These are phyloP conservation scores for Akabosia matsudoensis DNA, from an alignment of 1,140 invertebrate species.

Conservation along the genomic window DNA sequence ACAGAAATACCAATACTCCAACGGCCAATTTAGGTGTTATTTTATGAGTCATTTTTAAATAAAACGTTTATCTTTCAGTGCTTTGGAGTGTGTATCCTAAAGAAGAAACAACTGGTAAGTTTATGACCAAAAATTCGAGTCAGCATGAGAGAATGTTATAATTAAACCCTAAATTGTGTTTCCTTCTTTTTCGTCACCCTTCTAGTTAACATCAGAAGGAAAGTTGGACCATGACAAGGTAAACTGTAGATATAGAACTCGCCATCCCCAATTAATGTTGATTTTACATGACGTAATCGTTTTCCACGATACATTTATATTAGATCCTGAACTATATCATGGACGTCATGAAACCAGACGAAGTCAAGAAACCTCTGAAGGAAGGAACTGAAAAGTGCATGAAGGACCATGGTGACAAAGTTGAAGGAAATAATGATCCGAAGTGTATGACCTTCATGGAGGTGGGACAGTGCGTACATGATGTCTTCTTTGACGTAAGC, in stretches of 20 bases:
- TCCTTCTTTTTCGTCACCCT: too few relatives aligned
- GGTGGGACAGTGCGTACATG: constrained; percentile 41
- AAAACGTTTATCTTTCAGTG: constrained; percentile 22
- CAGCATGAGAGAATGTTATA: too few relatives aligned
- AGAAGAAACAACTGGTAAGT: constrained; percentile 30
- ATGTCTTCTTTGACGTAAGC: constrained; percentile 44
- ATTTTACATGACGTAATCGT: neutral
- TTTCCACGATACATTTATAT: neutral
- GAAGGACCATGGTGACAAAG: constrained; percentile 39
- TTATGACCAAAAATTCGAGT: too few relatives aligned
- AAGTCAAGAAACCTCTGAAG: constrained; percentile 27
- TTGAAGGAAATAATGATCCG: constrained; percentile 37
- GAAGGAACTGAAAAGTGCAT: constrained; percentile 35
- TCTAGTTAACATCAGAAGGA: constrained; percentile 29
- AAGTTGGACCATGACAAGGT: constrained; percentile 32
- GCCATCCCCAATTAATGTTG: neutral
- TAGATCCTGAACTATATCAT: constrained; percentile 28
- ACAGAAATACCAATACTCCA: neutral
- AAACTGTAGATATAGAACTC: neutral
- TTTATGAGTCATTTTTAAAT: too few relatives aligned
- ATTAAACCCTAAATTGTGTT: too few relatives aligned
- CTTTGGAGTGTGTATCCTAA: constrained; percentile 35
- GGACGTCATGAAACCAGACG: constrained; percentile 33
- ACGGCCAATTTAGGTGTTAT: neutral
- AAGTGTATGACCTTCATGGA: constrained; percentile 43